A percentile compares a stretch with the other conserved stretches of the same genome.
Conservation (phyloP, 1,140 invertebrate genomes). For the Drosophila seguyi region DNA sequence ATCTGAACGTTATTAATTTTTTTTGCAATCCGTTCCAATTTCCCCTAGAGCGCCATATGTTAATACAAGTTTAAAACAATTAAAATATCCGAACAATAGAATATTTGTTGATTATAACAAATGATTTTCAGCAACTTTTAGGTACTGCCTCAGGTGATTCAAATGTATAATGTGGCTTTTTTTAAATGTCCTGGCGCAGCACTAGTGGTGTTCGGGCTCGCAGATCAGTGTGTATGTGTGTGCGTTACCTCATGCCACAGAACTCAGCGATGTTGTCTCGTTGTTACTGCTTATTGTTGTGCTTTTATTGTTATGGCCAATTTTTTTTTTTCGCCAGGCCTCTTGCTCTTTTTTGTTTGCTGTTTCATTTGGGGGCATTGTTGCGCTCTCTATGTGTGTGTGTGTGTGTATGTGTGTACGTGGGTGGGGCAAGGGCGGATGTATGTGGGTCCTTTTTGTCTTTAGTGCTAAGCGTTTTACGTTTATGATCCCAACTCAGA, state of each 20-base stretch:
- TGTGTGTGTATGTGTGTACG: constrained; percentile 29
- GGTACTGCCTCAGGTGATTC: constrained; percentile 3
- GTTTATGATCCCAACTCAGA: constrained; percentile 66
- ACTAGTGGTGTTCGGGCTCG: constrained; percentile 1
- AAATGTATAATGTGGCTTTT: constrained; percentile 29
- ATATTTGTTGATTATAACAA: neutral
- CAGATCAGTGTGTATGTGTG: constrained; percentile 24
- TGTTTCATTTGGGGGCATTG: constrained; percentile 81
- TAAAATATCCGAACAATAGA: neutral
- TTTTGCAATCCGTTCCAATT: too few relatives aligned
- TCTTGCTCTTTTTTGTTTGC: constrained; percentile 53
- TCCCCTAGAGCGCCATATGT: neutral
- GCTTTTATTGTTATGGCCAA: constrained; percentile 82
- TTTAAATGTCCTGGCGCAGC: constrained; percentile 22
- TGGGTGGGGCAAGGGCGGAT: constrained; percentile 3
- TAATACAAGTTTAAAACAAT: neutral
- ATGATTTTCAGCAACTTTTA: constrained; percentile 11
- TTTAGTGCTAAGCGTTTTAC: constrained; percentile 79
- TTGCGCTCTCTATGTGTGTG: constrained; percentile 32
- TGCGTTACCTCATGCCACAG: constrained; percentile 41
- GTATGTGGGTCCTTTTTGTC: constrained; percentile 49
- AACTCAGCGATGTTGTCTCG: constrained; percentile 43
- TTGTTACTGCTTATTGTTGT: constrained; percentile 82
- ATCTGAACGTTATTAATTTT: too few relatives aligned
- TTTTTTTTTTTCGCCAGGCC: constrained; percentile 52